Percentiles rank a stretch among this genome's conserved stretches.
These are phyloP conservation scores for Nylanderia fulva DNA, from an alignment of 1,140 invertebrate species.

Conservation along the genomic window DNA sequence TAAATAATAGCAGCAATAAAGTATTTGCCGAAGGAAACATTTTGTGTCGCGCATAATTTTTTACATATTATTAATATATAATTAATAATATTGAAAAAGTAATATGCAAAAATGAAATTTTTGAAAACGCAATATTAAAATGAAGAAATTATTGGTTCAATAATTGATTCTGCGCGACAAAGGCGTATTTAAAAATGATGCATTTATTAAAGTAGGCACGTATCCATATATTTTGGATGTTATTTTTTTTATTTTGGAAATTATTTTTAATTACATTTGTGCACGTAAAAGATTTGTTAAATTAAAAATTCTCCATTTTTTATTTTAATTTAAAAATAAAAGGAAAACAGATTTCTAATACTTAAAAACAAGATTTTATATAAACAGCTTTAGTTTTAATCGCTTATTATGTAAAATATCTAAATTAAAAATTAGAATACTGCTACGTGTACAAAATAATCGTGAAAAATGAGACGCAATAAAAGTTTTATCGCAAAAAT, in stretches of 20 bases:
- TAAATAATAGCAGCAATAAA: not conserved
- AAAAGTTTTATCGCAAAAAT: not conserved
- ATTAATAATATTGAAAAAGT: constrained; percentile 4
- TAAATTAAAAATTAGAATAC: not conserved
- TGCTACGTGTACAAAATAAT: not conserved
- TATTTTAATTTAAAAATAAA: not conserved
- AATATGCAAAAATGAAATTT: no score
- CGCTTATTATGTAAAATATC: not conserved
- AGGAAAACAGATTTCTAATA: not conserved
- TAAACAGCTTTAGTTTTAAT: not conserved
- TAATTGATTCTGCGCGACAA: not conserved
- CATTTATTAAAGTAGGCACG: not conserved
- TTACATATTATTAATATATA: not conserved
- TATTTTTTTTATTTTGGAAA: no score
- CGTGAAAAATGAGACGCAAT: not conserved
- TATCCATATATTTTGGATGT: not conserved
- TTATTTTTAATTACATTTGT: not conserved
- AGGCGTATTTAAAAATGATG: not conserved
- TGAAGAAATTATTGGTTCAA: not conserved
- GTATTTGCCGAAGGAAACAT: not conserved
- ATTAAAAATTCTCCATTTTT: not conserved
- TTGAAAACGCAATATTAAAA: no score
- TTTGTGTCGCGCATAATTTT: not conserved
- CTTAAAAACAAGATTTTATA: not conserved
- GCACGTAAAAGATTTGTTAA: not conserved